A percentile compares a stretch with the other conserved stretches of the same genome.
phyloP scores from a whole-genome alignment of 2,797 vertebrate genomes.

The Chiroxiphia lanceolata region DNA sequence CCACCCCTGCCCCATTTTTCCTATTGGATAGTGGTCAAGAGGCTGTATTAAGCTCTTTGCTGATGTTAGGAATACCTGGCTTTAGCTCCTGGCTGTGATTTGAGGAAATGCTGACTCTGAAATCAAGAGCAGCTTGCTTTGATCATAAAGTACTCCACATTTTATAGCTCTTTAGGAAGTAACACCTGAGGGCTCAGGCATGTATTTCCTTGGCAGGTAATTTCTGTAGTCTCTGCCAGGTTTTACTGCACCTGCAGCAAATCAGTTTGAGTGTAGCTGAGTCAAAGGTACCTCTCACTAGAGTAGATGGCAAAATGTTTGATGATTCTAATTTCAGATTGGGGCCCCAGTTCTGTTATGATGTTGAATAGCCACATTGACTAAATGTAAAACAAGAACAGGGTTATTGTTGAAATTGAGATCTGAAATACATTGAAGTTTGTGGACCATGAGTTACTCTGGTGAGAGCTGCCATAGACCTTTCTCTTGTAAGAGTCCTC shows the following conservation, averaged over 20 bases:
- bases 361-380: background rate
- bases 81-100: background rate
- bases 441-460: background rate
- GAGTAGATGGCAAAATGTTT: background rate
- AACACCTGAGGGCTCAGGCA: background rate
- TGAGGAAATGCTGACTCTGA: background rate
- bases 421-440: background rate
- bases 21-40: background rate
- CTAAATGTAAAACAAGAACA: background rate
- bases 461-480: background rate
- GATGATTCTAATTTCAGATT: background rate
- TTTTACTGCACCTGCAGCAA: background rate
- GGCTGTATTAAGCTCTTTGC: background rate
- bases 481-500: background rate
- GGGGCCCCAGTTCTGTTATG: background rate
- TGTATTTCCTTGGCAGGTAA: background rate
- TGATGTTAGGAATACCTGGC: background rate
- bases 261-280: background rate
- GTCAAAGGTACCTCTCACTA: background rate
- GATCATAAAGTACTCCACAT: background rate
- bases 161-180: background rate
- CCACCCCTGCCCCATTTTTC: background rate
- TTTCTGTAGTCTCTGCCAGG: background rate
- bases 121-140: conserved; percentile 21
- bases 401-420: fast-evolving